phyloP scores from a whole-genome alignment of 92 coral and sea anemone species.

The Diadumene lineata region DNA sequence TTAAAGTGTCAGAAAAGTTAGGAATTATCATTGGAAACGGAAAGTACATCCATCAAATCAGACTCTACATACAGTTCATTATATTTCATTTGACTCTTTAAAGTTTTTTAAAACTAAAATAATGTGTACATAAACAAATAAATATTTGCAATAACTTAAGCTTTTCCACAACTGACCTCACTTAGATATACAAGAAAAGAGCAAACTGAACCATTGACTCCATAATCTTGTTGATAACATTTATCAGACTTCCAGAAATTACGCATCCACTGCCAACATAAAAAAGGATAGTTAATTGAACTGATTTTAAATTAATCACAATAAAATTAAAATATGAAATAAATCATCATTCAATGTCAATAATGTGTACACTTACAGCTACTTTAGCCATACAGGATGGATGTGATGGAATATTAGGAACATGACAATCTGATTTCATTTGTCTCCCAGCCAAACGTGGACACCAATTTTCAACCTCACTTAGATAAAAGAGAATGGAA shows the following conservation, averaged over 20 bases:
- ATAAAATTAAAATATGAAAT: background rate
- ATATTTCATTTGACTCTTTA: too few species aligned
- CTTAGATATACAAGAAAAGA: constrained; percentile 89
- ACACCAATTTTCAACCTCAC: constrained; percentile 91
- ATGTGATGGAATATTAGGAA: constrained; percentile 53
- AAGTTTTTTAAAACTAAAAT: too few species aligned
- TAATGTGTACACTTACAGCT: constrained; percentile 49
- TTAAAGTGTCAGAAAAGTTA: too few species aligned
- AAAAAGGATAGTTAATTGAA: too few species aligned
- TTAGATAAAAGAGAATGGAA: constrained; percentile 75
- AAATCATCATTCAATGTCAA: background rate
- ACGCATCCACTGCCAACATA: constrained; percentile 82
- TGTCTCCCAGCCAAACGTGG: constrained; percentile 60
- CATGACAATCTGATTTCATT: constrained; percentile 48
- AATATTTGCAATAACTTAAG: too few species aligned
- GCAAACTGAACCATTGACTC: constrained; percentile 93
- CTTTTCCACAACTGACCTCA: constrained; percentile 66
- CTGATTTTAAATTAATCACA: background rate
- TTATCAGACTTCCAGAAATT: constrained; percentile 80
- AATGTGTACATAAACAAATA: too few species aligned
- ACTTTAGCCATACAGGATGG: constrained; percentile 76
- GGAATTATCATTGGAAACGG: too few species aligned
- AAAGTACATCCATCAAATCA: too few species aligned
- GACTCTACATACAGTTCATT: too few species aligned
- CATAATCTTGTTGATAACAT: constrained; percentile 83